Conservation (phyloP, 1,140 invertebrate species). For the Trachymyrmex cornetzi region DNA sequence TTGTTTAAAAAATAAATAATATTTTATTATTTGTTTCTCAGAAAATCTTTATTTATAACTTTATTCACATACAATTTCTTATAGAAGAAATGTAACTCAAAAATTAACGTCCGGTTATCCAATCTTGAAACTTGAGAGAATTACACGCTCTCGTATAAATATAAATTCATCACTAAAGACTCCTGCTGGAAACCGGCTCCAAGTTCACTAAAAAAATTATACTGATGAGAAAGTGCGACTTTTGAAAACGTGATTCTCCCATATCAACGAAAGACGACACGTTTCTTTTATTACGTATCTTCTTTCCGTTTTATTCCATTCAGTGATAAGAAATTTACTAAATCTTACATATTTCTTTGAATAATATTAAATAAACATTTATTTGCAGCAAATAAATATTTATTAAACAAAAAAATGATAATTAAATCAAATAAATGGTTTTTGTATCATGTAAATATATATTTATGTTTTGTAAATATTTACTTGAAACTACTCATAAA, state of each 20-base stretch:
- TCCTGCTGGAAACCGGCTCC: not conserved
- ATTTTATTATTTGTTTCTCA: not conserved
- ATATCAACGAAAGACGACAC: not conserved
- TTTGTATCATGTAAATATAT: too few species aligned
- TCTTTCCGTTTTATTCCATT: not conserved
- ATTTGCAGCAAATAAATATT: too few species aligned
- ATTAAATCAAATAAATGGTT: too few species aligned
- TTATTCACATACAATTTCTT: not conserved
- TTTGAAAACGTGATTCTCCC: not conserved
- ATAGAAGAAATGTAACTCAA: not conserved
- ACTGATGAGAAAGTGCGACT: not conserved
- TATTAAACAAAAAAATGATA: too few species aligned
- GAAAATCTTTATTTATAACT: slow-evolving; percentile 7
- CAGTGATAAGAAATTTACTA: too few species aligned
- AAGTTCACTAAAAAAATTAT: not conserved
- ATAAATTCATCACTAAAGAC: too few species aligned
- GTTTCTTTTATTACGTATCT: not conserved
- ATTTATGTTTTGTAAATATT: too few species aligned
- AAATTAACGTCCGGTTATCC: not conserved
- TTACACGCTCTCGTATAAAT: not conserved
- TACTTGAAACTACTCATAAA: too few species aligned
- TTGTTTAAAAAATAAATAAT: not conserved
- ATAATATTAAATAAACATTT: too few species aligned
- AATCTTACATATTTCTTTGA: too few species aligned
- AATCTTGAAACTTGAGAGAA: not conserved